Conservation (phyloP, 2,113 vertebrate genomes). For the Hiodon alosoides region DNA sequence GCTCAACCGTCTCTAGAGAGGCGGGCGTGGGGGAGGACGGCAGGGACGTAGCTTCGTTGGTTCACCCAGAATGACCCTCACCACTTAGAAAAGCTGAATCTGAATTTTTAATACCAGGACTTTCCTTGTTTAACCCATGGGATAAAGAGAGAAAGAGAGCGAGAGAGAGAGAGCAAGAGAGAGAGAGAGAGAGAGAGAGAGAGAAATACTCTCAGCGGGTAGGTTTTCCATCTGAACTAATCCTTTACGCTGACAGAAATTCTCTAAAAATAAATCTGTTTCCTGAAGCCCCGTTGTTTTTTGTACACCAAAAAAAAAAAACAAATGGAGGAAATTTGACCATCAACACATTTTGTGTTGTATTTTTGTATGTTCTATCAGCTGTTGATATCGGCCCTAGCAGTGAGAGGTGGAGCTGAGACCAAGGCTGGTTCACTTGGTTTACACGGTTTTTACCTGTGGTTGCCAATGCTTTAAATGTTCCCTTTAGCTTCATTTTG, state of each 20-base stretch:
- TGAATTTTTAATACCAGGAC: conserved; percentile 57
- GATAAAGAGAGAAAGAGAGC: background rate
- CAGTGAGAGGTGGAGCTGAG: no score
- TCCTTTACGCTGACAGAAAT: conserved; percentile 4
- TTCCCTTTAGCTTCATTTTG: background rate
- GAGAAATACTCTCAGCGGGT: background rate
- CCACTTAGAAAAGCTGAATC: conserved; percentile 24
- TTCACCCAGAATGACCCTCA: conserved; percentile 40
- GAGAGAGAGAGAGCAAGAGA: background rate
- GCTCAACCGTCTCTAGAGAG: background rate
- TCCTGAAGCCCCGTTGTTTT: background rate
- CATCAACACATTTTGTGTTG: no score
- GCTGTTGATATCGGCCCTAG: no score
- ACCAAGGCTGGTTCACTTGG: no score
- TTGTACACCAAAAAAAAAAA: background rate
- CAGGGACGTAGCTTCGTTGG: conserved; percentile 30
- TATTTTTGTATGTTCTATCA: no score
- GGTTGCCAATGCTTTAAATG: no score
- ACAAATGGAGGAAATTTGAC: no score
- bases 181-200: background rate
- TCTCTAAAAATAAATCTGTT: conserved; percentile 1
- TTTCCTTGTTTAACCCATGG: conserved; percentile 49
- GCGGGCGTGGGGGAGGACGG: conserved; percentile 17
- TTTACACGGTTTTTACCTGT: no score
- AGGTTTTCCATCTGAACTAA: conserved; percentile 4